These are phyloP conservation scores for Syngnathus floridae DNA, from an alignment of 2,113 vertebrate genomes.

Conservation along the genomic window DNA sequence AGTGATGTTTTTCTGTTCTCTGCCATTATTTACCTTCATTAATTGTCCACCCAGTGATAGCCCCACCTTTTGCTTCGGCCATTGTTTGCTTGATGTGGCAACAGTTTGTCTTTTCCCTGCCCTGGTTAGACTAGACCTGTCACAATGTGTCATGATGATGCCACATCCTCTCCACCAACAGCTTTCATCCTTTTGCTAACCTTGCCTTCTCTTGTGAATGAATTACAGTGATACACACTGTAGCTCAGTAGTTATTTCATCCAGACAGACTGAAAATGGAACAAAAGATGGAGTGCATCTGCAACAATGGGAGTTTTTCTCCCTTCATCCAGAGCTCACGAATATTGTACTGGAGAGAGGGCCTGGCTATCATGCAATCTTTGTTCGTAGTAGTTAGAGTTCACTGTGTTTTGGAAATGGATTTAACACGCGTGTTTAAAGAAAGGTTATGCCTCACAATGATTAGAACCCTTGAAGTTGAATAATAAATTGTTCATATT, in stretches of 20 bases:
- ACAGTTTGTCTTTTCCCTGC: constrained; percentile 31
- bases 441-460: no score
- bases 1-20: no score
- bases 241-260: not conserved
- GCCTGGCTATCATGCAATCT: not conserved
- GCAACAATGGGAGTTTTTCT: not conserved
- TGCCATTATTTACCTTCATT: constrained; percentile 1
- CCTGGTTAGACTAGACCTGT: not conserved
- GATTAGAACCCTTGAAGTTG: not conserved
- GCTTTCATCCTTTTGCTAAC: not conserved
- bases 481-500: not conserved
- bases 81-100: constrained; percentile 38
- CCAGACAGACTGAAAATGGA: not conserved
- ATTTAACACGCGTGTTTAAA: no score
- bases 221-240: not conserved
- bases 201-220: not conserved
- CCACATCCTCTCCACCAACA: constrained; percentile 26
- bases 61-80: constrained; percentile 27
- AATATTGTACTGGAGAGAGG: not conserved
- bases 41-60: constrained; percentile 15
- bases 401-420: no score
- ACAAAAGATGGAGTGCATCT: not conserved
- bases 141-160: constrained; percentile 59
- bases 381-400: not conserved
- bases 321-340: not conserved